Conservation (phyloP, 2,797 vertebrate species). For the Chelon labrosus region DNA sequence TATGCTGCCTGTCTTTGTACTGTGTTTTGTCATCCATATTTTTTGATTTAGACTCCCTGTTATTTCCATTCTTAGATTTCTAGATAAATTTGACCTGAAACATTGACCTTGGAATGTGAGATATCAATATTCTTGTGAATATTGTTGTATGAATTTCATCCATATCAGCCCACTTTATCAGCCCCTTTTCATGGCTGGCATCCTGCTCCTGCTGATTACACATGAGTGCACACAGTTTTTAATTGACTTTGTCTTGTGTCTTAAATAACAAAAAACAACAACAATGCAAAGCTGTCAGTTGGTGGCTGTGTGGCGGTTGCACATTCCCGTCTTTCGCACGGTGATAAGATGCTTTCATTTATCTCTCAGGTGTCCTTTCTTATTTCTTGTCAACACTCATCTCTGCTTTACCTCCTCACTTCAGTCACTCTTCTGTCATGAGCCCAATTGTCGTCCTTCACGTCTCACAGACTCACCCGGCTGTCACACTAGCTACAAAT, state of each 20-base stretch:
- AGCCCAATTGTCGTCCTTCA: conserved; percentile 12
- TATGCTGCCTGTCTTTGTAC: not conserved
- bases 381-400: conserved; percentile 32
- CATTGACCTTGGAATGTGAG: not conserved
- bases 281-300: conserved; percentile 47
- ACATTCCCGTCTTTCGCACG: conserved; percentile 7
- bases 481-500: conserved; percentile 23
- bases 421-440: conserved; percentile 29
- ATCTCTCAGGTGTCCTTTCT: conserved; percentile 35
- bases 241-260: conserved; percentile 46
- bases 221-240: conserved; percentile 23
- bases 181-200: not conserved
- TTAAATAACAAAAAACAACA: conserved; percentile 43
- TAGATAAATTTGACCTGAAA: not conserved
- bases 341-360: conserved; percentile 29
- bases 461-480: not conserved
- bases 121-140: not conserved
- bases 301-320: conserved; percentile 25
- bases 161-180: not conserved
- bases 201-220: conserved; percentile 21
- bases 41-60: not conserved
- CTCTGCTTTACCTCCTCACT: conserved; percentile 30
- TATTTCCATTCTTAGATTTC: not conserved
- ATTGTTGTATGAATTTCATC: not conserved
- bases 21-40: not conserved